These are phyloP conservation scores for Dreissena polymorpha DNA, from an alignment of 1,140 invertebrate genomes.

Conservation along the genomic window DNA sequence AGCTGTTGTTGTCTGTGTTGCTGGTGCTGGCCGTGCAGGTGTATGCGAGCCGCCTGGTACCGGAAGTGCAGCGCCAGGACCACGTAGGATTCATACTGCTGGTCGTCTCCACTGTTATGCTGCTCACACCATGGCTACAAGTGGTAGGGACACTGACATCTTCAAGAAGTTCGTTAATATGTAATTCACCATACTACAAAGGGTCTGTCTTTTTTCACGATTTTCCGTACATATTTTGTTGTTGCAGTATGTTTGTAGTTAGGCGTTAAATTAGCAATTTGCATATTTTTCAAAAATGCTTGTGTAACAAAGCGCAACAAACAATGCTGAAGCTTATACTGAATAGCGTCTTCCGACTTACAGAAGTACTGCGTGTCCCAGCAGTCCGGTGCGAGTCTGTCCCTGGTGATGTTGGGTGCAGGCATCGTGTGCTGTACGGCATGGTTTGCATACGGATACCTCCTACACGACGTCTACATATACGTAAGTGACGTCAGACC, in stretches of 20 bases:
- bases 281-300: neutral
- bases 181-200: neutral
- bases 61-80: neutral
- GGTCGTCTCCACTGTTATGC: conserved; percentile 9
- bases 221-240: neutral
- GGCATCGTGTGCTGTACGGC: conserved; percentile 16
- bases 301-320: neutral
- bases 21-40: conserved; percentile 3
- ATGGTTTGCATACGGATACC: conserved; percentile 22
- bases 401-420: conserved; percentile 13
- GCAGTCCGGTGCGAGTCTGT: conserved; percentile 6
- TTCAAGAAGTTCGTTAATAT: neutral
- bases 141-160: conserved; percentile 11
- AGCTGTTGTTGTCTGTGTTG: conserved; percentile 3
- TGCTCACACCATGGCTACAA: conserved; percentile 32
- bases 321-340: neutral
- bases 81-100: conserved; percentile 11
- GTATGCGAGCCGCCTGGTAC: conserved; percentile 1
- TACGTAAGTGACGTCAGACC: conserved; percentile 37
- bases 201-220: neutral
- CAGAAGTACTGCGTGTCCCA: conserved; percentile 40
- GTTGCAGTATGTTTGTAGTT: neutral
- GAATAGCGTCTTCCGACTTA: neutral
- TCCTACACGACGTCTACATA: conserved; percentile 41
- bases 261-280: neutral